Conservation (phyloP, 2,888 invertebrate species). For the Hybos culiciformis region DNA sequence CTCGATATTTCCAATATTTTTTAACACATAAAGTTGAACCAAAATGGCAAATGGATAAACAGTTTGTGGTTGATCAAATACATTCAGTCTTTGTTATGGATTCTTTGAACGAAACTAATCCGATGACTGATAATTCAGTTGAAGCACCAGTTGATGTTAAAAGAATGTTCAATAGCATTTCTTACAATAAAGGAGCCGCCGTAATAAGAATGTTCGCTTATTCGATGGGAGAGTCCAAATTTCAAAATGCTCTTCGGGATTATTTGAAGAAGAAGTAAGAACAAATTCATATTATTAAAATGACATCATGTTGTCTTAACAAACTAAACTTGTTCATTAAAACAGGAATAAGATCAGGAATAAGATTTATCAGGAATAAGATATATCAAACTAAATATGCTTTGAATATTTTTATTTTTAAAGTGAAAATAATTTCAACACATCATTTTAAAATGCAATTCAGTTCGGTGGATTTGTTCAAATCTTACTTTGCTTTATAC, state of each 20-base stretch:
- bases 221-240: conserved; percentile 40
- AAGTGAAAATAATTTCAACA: no score
- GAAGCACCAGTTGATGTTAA: conserved; percentile 44
- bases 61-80: conserved; percentile 56
- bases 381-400: no score
- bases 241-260: conserved; percentile 39
- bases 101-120: conserved; percentile 41
- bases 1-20: conserved; percentile 58
- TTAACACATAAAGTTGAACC: conserved; percentile 39
- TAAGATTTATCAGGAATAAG: no score
- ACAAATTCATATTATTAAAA: neutral
- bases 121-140: conserved; percentile 43
- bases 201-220: conserved; percentile 57
- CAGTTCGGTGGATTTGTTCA: no score
- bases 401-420: no score
- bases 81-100: conserved; percentile 49
- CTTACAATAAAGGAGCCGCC: conserved; percentile 54
- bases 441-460: no score
- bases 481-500: no score
- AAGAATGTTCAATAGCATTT: conserved; percentile 49
- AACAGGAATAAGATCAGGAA: no score
- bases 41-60: conserved; percentile 48
- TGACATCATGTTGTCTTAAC: neutral
- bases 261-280: no score
- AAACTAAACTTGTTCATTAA: no score